Percentiles rank a stretch among this genome's conserved stretches.
Evolutionary conservation across 2,113 vertebrate genomes (phyloP).

Genomic region (Boleophthalmus pectinirostris): DNA sequence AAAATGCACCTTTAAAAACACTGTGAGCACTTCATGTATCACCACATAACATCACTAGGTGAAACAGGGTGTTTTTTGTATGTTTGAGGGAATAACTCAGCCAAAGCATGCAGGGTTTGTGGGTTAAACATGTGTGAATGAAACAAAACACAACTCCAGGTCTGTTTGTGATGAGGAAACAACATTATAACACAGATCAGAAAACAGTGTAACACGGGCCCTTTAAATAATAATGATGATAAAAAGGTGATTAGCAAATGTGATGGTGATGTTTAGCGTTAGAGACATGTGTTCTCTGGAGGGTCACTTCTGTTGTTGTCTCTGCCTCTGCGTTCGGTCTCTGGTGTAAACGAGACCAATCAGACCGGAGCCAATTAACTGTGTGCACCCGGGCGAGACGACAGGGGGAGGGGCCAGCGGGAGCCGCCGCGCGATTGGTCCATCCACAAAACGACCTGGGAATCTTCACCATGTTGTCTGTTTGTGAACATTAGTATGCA

Average conservation of each 20-base stretch:
- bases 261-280: not conserved
- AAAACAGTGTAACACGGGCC: too few relatives aligned
- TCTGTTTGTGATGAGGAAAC: too few relatives aligned
- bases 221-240: too few relatives aligned
- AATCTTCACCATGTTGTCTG: conserved; percentile 48
- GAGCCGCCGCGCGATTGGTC: not conserved
- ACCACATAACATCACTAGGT: too few relatives aligned
- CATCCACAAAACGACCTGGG: conserved; percentile 47
- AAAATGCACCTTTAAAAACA: too few relatives aligned
- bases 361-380: conserved; percentile 79
- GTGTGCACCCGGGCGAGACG: conserved; percentile 73
- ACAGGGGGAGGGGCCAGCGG: conserved; percentile 32
- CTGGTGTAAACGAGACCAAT: conserved; percentile 74
- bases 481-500: conserved; percentile 32
- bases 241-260: not conserved
- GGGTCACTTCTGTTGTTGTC: conserved; percentile 42
- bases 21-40: too few relatives aligned
- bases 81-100: too few relatives aligned
- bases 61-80: too few relatives aligned
- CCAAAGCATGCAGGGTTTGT: too few relatives aligned
- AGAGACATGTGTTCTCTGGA: conserved; percentile 22
- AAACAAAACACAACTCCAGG: too few relatives aligned
- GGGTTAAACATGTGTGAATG: too few relatives aligned
- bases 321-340: conserved; percentile 67
- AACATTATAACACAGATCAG: too few relatives aligned